These are phyloP conservation scores for Borostomias antarcticus DNA, from an alignment of 2,797 vertebrate species.

Conservation along the genomic window DNA sequence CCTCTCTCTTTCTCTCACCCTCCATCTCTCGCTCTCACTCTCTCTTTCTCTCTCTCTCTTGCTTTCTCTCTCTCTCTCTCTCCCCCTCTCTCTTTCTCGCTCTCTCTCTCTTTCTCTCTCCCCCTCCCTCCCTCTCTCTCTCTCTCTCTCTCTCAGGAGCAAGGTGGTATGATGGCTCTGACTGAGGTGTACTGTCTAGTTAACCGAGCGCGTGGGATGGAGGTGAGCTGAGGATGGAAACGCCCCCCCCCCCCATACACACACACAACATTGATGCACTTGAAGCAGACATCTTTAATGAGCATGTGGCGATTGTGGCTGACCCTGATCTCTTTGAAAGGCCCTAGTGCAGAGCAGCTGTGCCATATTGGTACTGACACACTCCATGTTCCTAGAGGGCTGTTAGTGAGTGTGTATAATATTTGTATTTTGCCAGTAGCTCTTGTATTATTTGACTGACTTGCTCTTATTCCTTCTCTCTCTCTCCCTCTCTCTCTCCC, in stretches of 20 bases:
- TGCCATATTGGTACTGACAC: not conserved
- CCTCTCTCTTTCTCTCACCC: not conserved
- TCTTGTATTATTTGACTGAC: too few relatives aligned
- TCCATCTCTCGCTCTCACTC: not conserved
- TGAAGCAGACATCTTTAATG: not conserved
- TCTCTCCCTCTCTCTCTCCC: not conserved
- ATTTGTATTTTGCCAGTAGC: not conserved
- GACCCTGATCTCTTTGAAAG: not conserved
- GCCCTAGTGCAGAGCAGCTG: not conserved
- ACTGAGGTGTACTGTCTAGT: conserved; percentile 98
- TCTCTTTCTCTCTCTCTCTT: not conserved
- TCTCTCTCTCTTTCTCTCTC: not conserved
- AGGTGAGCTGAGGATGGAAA: conserved; percentile 75
- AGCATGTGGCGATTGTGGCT: not conserved
- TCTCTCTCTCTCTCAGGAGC: conserved; percentile 77
- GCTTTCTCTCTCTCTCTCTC: not conserved
- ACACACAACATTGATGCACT: not conserved
- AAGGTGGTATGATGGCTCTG: conserved; percentile 96
- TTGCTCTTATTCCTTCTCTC: not conserved
- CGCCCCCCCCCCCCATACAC: not conserved
- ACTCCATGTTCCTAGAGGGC: not conserved
- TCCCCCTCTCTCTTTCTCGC: not conserved
- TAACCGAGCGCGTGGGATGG: conserved; percentile 94
- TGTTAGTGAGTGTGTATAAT: conserved; percentile 2
- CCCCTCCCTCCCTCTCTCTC: not conserved